Conservation (phyloP, 2,888 invertebrate species). For the Acronicta leporina region DNA sequence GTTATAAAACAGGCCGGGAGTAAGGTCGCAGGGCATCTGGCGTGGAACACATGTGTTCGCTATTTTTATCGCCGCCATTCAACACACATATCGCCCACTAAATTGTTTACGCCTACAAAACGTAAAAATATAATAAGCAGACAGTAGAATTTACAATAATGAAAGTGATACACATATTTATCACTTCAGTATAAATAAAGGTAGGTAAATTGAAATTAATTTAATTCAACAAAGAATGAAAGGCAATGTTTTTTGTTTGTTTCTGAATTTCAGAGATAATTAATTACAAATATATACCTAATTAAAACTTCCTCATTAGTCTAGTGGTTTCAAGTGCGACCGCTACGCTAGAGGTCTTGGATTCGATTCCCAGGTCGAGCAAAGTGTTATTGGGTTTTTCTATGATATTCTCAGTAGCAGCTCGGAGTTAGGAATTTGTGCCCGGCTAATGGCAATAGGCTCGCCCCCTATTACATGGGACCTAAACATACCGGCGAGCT, state of each 20-base stretch:
- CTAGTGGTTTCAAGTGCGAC: too few species aligned
- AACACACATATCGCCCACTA: slow-evolving; percentile 74
- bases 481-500: too few species aligned
- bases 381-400: too few species aligned
- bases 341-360: too few species aligned
- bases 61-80: slow-evolving; percentile 84
- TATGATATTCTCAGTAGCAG: too few species aligned
- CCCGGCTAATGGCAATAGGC: too few species aligned
- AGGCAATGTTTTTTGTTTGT: neutral
- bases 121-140: slow-evolving; percentile 45
- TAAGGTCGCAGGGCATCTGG: slow-evolving; percentile 88
- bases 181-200: neutral
- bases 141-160: slow-evolving; percentile 20
- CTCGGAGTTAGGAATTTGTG: too few species aligned
- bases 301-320: too few species aligned
- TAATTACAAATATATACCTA: too few species aligned
- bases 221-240: neutral
- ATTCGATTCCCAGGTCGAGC: too few species aligned
- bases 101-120: slow-evolving; percentile 63
- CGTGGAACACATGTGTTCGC: slow-evolving; percentile 78
- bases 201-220: neutral
- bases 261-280: too few species aligned
- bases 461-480: too few species aligned
- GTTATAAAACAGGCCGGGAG: slow-evolving; percentile 70
- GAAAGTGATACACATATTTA: slow-evolving; percentile 30